Evolutionary conservation across 2,888 invertebrate species (phyloP), one percentile per base, ranked within the genome.

Genomic region (Epirrhoe tristata): DNA sequence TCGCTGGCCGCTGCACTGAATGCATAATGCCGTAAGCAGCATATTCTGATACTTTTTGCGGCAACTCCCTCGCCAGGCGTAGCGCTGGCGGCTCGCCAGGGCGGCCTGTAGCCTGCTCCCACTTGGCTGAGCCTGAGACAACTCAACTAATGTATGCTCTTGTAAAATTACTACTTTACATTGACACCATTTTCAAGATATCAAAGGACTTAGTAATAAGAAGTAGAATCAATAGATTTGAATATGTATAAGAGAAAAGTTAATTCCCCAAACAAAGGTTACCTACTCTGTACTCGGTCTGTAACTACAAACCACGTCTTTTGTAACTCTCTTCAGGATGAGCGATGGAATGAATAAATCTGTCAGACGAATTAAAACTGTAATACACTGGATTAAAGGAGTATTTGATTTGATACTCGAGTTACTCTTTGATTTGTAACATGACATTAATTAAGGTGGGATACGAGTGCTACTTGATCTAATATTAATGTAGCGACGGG

Each of bases 371-470:
- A 36, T 58, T 34, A 16, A 48, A 50, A 50, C 32, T 16, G 14
- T 58, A 50, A 16, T 8, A 8, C 16, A n/a, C n/a, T 12, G 14
- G 57, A 48, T 57, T 57, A 48, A 16, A 57, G 34, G 24, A 24
- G 48, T 53, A 17, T 56, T 55, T 61, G 39, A 52, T 54, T 66
- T 32, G 16, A 16, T 14, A 24, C 50, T 31, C 32, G 58, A 43
- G 52, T 63, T 66, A 67, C 64, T 66, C 24, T 61, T 67, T 67
- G 67, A 70, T 70, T 70, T 61, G 65, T 68, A 59, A 67, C 56
- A 60, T 53, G 72, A 69, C 71, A 74, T 75, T 77, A 77, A 77
- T 74, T 72, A 68, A 64, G 57, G 71, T 68, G 56, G 52, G 46
- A 60, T 60, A 53, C 58, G 57, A 56, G 55, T 16, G 67, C 63